Base-by-base conservation (phyloP, 2,113 vertebrate species). In the Antennarius striatus region DNA sequence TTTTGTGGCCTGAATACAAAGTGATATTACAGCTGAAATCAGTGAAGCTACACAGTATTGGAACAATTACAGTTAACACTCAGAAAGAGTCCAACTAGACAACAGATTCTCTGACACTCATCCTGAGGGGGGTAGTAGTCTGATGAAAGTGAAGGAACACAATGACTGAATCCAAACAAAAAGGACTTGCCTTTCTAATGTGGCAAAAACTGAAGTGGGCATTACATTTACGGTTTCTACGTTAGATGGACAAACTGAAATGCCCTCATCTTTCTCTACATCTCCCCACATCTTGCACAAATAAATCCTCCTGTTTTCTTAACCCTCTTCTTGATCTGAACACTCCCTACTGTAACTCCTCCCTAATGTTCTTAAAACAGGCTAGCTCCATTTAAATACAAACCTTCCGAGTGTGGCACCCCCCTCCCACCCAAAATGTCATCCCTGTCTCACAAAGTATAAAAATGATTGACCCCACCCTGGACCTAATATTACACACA, bases 321-420 rank as follows among this genome's bases (percentile, higher is more conserved):
- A 13, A 32, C 45, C 66, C 16, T 50, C 11, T 14, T 71, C 59
- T 62, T 48, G 28, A 48, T 56, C 53, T 56, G 39, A 77, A 67
- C 39, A 54, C 51, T 83, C 65, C 70, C 63, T 9, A 65, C 76
- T 52, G 64, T 63, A 16, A 43, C 56, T 70, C 59, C 68, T 81
- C 60, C 40, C 74, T 64, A 81, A 73, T 72, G 77, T 71, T 76
- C 81, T 85, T 80, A 86, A 88, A 88, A 90, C 86, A 85, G 86
- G 73, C 81, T 73, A 62, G 66, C 63, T 87, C 73, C 74, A 81
- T 73, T 90, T 91, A 88, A 90, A 91, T 89, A 91, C 83, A 89
- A 90, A 88, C 80, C 68, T 82, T 79, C 28, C 28, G 79, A 68
- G 58, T 83, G 78, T 87, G 81, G 75, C 54, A 56, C 72, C 73